Base-by-base conservation (phyloP, 2,797 vertebrate species). In the Pseudochaenichthys georgianus region DNA sequence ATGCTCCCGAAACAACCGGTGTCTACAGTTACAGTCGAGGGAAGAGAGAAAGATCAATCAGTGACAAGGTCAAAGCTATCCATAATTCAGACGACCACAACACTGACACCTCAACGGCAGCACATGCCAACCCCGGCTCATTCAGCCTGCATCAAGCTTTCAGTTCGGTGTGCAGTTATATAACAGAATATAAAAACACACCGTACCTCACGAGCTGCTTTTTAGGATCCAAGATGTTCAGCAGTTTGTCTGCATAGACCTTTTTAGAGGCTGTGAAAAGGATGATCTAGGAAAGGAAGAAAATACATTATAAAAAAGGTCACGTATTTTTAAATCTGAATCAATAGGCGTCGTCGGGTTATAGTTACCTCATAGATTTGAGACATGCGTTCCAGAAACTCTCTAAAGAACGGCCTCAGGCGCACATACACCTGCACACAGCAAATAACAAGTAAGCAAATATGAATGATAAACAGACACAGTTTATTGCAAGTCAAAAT, bases 181-280 rank as follows among this genome's bases (percentile, higher is more conserved):
- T 11, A 45, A 77, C 19, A 2, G 1, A 47, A 13, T 1, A 63
- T 3, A 67, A 53, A 46, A 43, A 70, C 6, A 57, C n/a, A 45
- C 71, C 63, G 82, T 95, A 99, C 98, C 97, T 97, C 92, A 99
- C 98, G 89, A 99, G 94, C 85, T 99, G 97, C 93, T 99, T 99
- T 94, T 99, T 99, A 83, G 98, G 98, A 92, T 99, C 98, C 95
- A 99, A 93, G 92, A 99, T 99, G 95, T 99, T 99, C 90, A 99
- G 94, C 85, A 99, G 93, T 94, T 99, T 99, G 95, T 99, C 98
- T 90, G 98, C 98, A 90, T 99, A 99, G 76, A 99, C 98, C 94
- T 99, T 99, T 96, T 99, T 99, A 91, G 98, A 99, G 90, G 98
- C 98, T 87, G 98, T 99, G 89, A 99, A 99, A 91, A 99, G 97